Base-by-base conservation (phyloP, 2,888 invertebrate genomes). In the Globia sparganii region DNA sequence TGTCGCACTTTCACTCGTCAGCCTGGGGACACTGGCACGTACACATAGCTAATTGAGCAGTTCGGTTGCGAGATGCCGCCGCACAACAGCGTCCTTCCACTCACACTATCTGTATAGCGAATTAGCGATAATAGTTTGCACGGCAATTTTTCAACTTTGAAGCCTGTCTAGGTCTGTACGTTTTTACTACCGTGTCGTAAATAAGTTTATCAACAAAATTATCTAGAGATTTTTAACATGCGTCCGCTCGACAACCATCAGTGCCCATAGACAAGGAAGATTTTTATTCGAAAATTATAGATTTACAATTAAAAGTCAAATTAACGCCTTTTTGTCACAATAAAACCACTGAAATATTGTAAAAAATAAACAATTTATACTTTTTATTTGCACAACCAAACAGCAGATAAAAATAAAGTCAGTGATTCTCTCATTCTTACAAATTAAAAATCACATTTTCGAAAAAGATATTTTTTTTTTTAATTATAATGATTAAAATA, bases 1-100 rank as follows among this genome's bases (percentile, higher is more conserved):
- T 67, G 72, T 62, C 72, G 83, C 93, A 95, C 96, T 96, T 96
- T 96, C 96, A 95, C 96, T 93, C 87, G 90, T 84, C 91, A 90
- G 87, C 86, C 91, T 89, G 90, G 89, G 91, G 90, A 92, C 81
- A 85, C 90, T 91, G 89, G 95, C 92, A 95, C 95, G 95, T 95
- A 94, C 93, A 94, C 95, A 94, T 93, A 89, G 90, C 89, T 92
- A 94, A 93, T 93, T 94, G 92, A 91, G 87, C 91, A 91, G 91
- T 91, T 72, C 72, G 87, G 90, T 90, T 91, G 89, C 88, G 89
- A 92, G 92, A 92, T 92, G 91, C 92, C 89, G 88, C 89, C 89
- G 90, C 87, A 89, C 80, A 86, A 89, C 83, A 87, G 90, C 89
- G 88, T 91, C 88, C 86, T 81, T 85, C 74, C 58, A 81, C 87